Percentiles rank a stretch among this genome's conserved stretches.
phyloP scores from a whole-genome alignment of 1,140 invertebrate genomes.

The Cylas formicarius region DNA sequence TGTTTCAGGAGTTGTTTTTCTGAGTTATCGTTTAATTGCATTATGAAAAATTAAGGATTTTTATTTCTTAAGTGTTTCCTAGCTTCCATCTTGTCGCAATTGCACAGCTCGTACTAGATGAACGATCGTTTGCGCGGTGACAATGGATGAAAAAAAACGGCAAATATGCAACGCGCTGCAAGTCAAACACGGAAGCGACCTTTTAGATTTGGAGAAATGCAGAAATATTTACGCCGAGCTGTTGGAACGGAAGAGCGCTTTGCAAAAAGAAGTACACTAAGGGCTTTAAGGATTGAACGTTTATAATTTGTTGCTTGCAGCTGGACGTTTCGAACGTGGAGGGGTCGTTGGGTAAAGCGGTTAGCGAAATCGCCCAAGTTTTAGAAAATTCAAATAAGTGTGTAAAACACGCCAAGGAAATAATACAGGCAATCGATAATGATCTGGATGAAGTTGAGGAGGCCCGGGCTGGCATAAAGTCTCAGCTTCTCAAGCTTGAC shows the following conservation, averaged over 20 bases:
- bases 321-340: slow-evolving; percentile 52
- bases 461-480: slow-evolving; percentile 44
- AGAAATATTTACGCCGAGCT: slow-evolving; percentile 39
- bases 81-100: no score
- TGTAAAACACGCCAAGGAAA: slow-evolving; percentile 37
- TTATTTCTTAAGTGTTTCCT: no score
- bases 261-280: slow-evolving; percentile 48
- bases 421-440: slow-evolving; percentile 45
- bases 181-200: slow-evolving; percentile 40
- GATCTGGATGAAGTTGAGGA: slow-evolving; percentile 45
- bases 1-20: no score
- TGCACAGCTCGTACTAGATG: no score
- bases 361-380: slow-evolving; percentile 49
- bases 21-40: no score
- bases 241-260: slow-evolving; percentile 40
- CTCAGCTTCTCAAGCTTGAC: slow-evolving; percentile 46
- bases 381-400: slow-evolving; percentile 34
- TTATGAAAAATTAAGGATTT: no score
- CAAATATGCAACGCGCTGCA: slow-evolving; percentile 14
- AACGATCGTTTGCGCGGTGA: no score
- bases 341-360: slow-evolving; percentile 48
- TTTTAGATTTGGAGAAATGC: slow-evolving; percentile 42
- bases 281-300: background rate
- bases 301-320: slow-evolving; percentile 37
- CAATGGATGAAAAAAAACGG: slow-evolving; percentile 12